phyloP scores from a whole-genome alignment of 2,888 invertebrate species.

The Apoderus coryli region DNA sequence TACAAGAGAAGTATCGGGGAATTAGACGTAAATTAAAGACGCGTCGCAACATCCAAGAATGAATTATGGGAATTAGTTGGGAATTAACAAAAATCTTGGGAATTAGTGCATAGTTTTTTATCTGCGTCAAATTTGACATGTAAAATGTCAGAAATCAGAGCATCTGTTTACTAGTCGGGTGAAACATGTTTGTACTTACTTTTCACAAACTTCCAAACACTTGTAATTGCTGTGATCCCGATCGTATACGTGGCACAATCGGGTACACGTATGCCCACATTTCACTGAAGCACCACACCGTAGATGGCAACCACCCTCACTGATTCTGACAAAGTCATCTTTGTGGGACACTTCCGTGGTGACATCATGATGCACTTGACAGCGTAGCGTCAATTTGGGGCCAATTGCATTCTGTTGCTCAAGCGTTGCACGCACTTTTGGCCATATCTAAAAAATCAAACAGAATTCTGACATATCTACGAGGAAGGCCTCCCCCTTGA shows the following conservation, averaged over 20 bases:
- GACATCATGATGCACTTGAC: conserved; percentile 36
- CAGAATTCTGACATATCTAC: too few relatives aligned
- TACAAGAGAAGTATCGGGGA: too few relatives aligned
- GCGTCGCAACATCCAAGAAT: too few relatives aligned
- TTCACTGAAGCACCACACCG: conserved; percentile 33
- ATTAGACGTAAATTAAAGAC: too few relatives aligned
- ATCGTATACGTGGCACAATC: conserved; percentile 45
- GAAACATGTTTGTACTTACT: conserved; percentile 28
- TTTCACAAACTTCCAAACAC: conserved; percentile 38
- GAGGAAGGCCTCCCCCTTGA: too few relatives aligned
- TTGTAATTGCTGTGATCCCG: conserved; percentile 34
- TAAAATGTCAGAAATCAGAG: too few relatives aligned
- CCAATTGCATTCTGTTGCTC: conserved; percentile 39
- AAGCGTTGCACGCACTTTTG: conserved; percentile 36
- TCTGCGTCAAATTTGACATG: too few relatives aligned
- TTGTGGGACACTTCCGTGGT: conserved; percentile 29
- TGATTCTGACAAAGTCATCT: conserved; percentile 35
- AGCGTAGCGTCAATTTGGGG: conserved; percentile 33
- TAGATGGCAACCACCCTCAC: conserved; percentile 46
- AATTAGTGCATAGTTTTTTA: too few relatives aligned
- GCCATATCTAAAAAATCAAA: conserved; percentile 43
- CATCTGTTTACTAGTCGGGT: too few relatives aligned
- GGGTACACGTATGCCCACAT: conserved; percentile 49
- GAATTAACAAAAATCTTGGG: too few relatives aligned
- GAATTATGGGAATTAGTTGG: too few relatives aligned